Base-by-base conservation (phyloP, 2,888 invertebrate species). In the Lycophotia porphyrea region DNA sequence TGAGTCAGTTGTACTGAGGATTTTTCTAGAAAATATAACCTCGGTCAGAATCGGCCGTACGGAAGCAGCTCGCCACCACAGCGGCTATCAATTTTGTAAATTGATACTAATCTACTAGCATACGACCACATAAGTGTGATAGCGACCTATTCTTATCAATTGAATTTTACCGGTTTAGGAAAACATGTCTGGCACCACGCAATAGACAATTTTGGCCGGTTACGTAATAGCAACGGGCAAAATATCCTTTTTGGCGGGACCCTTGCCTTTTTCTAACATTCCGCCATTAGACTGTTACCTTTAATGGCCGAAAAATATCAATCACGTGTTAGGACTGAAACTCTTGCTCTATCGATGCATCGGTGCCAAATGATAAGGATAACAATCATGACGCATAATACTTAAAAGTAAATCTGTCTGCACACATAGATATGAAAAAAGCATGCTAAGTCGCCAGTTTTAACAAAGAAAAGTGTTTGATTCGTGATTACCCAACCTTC, bases 61-160 rank as follows among this genome's bases (percentile, higher is more conserved):
- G 78, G 83, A 82, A 75, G 63, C 63, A 66, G 67, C 39, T 71
- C 69, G 71, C 64, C 58, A 74, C 55, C 52, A 61, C 67, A 68
- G 72, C 68, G 58, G 31, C 42, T 61, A 71, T 78, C 69, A 75
- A 73, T 73, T 80, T 71, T 80, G 64, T 75, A 84, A 75, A 84
- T 71, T 83, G 82, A 8, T 60, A 66, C 49, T 80, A 80, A 74
- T 76, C 68, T 71, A 55, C 58, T 21, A 58, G 39, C 31, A 80
- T 67, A 74, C 74, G 72, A 65, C 47, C 27, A 65, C 49, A 76
- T 55, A 61, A 47, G 60, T 47, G 36, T 63, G 65, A 55, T 71
- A 58, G 49, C 36, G 64, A 74, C 31, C 74, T 76, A 84, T 76
- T 83, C 58, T 71, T 76, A 80, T 76, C 63, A 84, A 80, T 76